These are phyloP conservation scores for Pelodiscus sinensis DNA, from an alignment of 2,113 vertebrate species.

Conservation along the genomic window DNA sequence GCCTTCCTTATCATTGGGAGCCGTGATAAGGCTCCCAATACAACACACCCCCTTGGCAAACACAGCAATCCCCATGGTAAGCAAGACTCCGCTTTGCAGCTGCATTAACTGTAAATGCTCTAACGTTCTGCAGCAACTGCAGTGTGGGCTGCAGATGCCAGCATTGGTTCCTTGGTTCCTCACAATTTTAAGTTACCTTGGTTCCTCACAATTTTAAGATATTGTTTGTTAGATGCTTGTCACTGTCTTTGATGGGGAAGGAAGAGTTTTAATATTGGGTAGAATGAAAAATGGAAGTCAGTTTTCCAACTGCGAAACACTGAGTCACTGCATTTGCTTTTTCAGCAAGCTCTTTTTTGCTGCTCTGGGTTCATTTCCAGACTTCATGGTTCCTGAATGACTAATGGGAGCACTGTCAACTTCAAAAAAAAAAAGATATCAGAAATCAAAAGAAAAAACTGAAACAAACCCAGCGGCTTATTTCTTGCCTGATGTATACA, in stretches of 20 bases:
- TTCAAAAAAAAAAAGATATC: neutral
- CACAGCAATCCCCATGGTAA: neutral
- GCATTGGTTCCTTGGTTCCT: neutral
- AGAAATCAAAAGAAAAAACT: neutral
- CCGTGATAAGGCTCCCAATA: neutral
- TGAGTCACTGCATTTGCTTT: neutral
- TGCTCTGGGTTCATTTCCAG: neutral
- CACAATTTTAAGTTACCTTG: neutral
- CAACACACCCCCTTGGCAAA: neutral
- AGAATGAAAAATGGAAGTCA: neutral
- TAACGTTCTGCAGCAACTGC: neutral
- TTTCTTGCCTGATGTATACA: neutral
- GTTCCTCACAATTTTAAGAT: neutral
- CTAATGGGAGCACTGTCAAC: neutral
- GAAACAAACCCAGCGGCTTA: neutral
- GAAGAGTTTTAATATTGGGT: neutral
- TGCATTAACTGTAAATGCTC: neutral
- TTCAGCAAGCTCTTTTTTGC: neutral
- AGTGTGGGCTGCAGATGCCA: neutral
- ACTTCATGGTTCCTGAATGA: neutral
- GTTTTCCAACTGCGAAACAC: neutral
- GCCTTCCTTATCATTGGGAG: neutral
- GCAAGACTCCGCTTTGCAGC: neutral
- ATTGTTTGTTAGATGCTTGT: neutral
- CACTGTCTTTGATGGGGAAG: neutral